Base-by-base conservation (phyloP, 2,113 vertebrate genomes). In the Phalacrocorax pelagicus region DNA sequence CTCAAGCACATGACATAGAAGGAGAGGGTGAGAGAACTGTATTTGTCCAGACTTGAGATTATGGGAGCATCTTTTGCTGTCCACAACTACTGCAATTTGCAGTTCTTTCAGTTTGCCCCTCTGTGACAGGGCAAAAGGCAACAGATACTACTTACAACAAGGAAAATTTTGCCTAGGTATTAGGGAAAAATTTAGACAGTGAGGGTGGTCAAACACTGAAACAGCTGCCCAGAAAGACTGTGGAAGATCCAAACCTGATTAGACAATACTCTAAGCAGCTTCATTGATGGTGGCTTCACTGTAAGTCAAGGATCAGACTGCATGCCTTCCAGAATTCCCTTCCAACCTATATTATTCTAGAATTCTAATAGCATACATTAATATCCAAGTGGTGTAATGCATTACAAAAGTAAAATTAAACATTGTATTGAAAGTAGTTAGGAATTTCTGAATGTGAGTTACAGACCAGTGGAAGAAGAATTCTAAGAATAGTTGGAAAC, bases 271-370 rank as follows among this genome's bases (percentile, higher is more conserved):
- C 24, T 4, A 62, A 61, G 42, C 7, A 57, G 10, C 11, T 42
- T 58, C 5, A 24, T 4, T 58, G 36, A 34, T 10, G 5, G 42
- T 73, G 19, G 4, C 0, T 0, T 42, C 18, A 14, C 18, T 15
- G 21, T 46, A 61, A 66, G 4, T 36, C 1, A 4, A 9, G 3
- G 6, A 51, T 19, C 27, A 11, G 2, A 67, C 46, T 7, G 1
- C 34, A 29, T 24, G 21, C 5, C 20, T 67, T 89, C 20, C 9
- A 42, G 34, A n/a, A 69, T 16, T 47, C 7, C 54, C 32, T 81
- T 67, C 21, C 26, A 67, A 46, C 18, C n/a, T 42, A 34, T 22
- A 57, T n/a, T 70, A 59, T 7, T 54, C 23, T 17, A 63, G 21
- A 70, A 69, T n/a, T 77, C 4, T 61, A 57, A 42, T 55, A 81